Evolutionary conservation across 2,797 vertebrate species (phyloP).

Genomic region (Australoheros facetus): DNA sequence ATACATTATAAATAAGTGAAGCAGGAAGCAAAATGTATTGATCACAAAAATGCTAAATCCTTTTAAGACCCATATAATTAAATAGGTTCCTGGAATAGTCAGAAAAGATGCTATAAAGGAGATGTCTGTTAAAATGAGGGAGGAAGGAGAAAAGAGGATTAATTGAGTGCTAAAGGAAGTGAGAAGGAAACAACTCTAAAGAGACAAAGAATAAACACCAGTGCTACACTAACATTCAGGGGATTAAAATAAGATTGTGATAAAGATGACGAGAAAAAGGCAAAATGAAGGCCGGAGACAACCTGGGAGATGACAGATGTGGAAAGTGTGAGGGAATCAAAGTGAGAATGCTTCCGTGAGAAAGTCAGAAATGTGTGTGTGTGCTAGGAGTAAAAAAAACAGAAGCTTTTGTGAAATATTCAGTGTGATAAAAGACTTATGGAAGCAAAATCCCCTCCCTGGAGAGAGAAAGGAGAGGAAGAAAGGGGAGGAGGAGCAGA

Average conservation of each 20-base stretch:
- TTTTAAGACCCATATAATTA: constrained; percentile 30
- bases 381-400: constrained; percentile 8
- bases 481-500: constrained; percentile 50
- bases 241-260: constrained; percentile 34
- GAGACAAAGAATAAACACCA: constrained; percentile 7
- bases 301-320: constrained; percentile 44
- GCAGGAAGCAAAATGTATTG: constrained; percentile 10
- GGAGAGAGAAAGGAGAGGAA: constrained; percentile 50
- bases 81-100: constrained; percentile 26
- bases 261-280: constrained; percentile 46
- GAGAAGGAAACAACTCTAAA: constrained; percentile 11
- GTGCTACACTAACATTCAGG: constrained; percentile 18
- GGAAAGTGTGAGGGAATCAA: constrained; percentile 50
- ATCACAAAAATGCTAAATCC: constrained; percentile 16
- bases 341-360: constrained; percentile 66
- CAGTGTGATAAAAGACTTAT: constrained; percentile 72
- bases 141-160: constrained; percentile 14
- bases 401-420: constrained; percentile 69
- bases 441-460: constrained; percentile 68
- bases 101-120: constrained; percentile 12
- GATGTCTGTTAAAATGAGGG: background rate
- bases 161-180: constrained; percentile 6
- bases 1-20: constrained; percentile 11
- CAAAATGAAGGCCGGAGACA: constrained; percentile 41
- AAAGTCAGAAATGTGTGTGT: constrained; percentile 44